Evolutionary conservation across 2,888 invertebrate species (phyloP).

Genomic region (Lordiphosa fenestrarum): DNA sequence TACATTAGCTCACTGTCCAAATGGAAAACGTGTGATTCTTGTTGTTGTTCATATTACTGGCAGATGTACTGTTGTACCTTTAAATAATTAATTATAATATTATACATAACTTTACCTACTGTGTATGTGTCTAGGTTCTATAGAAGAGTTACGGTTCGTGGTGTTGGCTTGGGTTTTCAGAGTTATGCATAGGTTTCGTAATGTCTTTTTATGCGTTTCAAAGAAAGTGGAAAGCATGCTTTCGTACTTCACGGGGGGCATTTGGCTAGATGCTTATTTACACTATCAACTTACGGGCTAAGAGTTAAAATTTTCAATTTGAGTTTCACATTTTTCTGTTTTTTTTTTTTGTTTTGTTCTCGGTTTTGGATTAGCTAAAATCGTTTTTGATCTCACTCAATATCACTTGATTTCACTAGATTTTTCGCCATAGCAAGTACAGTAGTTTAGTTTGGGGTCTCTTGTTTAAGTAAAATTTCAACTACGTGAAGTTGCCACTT

Average conservation of each 20-base stretch:
- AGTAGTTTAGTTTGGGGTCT: slow-evolving; percentile 35
- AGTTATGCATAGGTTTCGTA: slow-evolving; percentile 44
- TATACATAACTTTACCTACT: slow-evolving; percentile 32
- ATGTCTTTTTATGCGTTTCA: slow-evolving; percentile 59
- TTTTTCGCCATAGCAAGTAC: slow-evolving; percentile 45
- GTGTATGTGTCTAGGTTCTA: slow-evolving; percentile 27
- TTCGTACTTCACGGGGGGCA: slow-evolving; percentile 34
- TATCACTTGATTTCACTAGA: slow-evolving; percentile 78
- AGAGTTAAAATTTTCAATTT: slow-evolving; percentile 49
- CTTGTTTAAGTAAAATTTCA: slow-evolving; percentile 43
- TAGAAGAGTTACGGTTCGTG: slow-evolving; percentile 5
- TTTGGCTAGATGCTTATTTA: slow-evolving; percentile 32
- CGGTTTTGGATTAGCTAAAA: slow-evolving; percentile 68
- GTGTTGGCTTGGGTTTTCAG: slow-evolving; percentile 18
- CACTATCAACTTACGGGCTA: slow-evolving; percentile 45
- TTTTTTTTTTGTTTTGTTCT: slow-evolving; percentile 15
- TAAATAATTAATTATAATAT: slow-evolving; percentile 30
- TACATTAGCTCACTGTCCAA: slow-evolving; percentile 73
- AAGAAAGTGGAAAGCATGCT: slow-evolving; percentile 56
- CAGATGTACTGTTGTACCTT: slow-evolving; percentile 60
- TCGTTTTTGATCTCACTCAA: slow-evolving; percentile 80
- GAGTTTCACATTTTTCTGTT: slow-evolving; percentile 26
- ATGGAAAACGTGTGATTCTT: slow-evolving; percentile 73
- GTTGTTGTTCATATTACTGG: slow-evolving; percentile 56
- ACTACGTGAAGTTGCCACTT: slow-evolving; percentile 52